Evolutionary conservation across 2,888 invertebrate genomes (phyloP), one percentile per base, ranked within the genome.

Genomic region (Lissocephala sabroskyi): DNA sequence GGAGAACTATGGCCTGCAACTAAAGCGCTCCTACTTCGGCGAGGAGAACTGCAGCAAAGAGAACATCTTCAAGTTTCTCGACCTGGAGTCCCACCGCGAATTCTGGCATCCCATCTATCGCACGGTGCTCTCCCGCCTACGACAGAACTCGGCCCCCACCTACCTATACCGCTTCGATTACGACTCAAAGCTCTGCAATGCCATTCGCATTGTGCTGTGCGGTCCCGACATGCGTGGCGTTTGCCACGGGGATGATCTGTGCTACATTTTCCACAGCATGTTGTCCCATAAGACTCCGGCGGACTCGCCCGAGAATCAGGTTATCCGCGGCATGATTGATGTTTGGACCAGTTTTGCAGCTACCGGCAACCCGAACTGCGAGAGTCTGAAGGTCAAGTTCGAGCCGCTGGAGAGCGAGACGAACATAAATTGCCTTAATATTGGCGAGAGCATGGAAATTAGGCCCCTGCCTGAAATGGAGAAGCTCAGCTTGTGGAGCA

Each of bases 21-120:
- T 84, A 1, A 81, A 80, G 44, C 62, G 75, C 2, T 54, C 64
- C 1, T 81, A 79, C 41, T 84, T 84, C 28, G 82, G 80, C 3
- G 62, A 77, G 0, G 64, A 75, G 10, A 39, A 65, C n/a, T 81
- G 85, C 33, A 80, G 76, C 9, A 48, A 59, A 36, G 67, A 82
- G 11, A 85, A 85, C 40, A 74, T 85, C 42, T 81, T 84, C 59
- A 67, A 82, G 36, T 82, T 83, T 52, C 62, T 82, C 13, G 79
- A 83, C 42, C 47, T 84, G 3, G 49, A 77, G 14, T 79, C 79
- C 0, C 81, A 81, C 44, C 80, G 81, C 29, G 74, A 79, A 17
- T 84, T 84, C 61, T 82, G 81, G 79, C 81, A 84, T 59, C 83
- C 83, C 11, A 68, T 83, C 1, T 77, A 81, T 17, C 80, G 84